Conservation (phyloP, 2,797 vertebrate species). For the Onychomys leucogaster region DNA sequence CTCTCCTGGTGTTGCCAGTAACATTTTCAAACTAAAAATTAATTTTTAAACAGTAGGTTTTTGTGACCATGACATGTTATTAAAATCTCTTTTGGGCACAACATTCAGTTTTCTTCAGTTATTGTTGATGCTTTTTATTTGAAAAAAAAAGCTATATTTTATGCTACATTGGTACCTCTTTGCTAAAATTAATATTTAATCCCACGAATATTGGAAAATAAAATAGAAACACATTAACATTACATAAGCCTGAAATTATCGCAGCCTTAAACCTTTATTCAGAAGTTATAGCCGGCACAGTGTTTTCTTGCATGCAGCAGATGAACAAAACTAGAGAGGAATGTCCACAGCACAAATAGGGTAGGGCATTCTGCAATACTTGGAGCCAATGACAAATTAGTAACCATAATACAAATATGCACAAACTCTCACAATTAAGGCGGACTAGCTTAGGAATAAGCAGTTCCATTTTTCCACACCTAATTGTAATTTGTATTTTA, state of each 20-base stretch:
- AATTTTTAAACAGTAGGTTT: slow-evolving; percentile 85
- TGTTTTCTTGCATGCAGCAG: slow-evolving; percentile 57
- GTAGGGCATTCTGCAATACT: neutral
- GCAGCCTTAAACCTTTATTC: slow-evolving; percentile 74
- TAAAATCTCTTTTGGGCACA: slow-evolving; percentile 80
- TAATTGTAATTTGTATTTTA: slow-evolving; percentile 52
- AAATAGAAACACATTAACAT: slow-evolving; percentile 75
- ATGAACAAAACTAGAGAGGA: neutral
- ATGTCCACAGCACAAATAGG: neutral
- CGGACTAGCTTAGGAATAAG: neutral
- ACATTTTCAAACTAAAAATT: slow-evolving; percentile 84
- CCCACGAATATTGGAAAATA: slow-evolving; percentile 81
- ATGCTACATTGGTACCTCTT: slow-evolving; percentile 75
- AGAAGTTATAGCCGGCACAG: slow-evolving; percentile 18
- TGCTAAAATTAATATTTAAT: slow-evolving; percentile 84
- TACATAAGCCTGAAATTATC: slow-evolving; percentile 66
- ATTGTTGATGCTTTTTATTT: slow-evolving; percentile 70
- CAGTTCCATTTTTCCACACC: neutral
- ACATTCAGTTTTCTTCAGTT: slow-evolving; percentile 74
- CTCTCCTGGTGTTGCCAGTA: slow-evolving; percentile 76
- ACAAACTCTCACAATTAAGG: neutral
- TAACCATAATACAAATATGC: neutral
- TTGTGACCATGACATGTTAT: slow-evolving; percentile 81
- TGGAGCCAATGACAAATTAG: neutral
- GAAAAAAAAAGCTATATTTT: slow-evolving; percentile 73